Evolutionary conservation across 2,113 vertebrate species (phyloP).

Genomic region (Promerops cafer): DNA sequence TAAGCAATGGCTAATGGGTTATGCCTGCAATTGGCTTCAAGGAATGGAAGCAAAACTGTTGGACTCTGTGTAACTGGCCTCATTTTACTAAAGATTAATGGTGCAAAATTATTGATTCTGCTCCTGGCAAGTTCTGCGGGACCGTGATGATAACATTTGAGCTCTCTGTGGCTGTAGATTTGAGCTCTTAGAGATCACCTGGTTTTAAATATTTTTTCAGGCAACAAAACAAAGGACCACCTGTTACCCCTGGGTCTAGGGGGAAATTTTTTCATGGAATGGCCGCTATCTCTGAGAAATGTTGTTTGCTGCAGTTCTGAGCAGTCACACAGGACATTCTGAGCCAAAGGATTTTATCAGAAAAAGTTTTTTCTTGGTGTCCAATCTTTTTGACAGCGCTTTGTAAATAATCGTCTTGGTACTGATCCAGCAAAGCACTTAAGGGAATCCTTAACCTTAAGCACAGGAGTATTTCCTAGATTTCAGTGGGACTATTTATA

Average conservation of each 20-base stretch:
- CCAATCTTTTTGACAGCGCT: not conserved
- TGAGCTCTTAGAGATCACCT: not conserved
- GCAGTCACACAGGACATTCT: not conserved
- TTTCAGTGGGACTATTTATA: not conserved
- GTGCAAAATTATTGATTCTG: not conserved
- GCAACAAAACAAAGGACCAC: not conserved
- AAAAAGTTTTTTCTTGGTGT: not conserved
- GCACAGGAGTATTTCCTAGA: not conserved
- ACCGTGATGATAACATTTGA: not conserved
- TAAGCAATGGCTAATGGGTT: not conserved
- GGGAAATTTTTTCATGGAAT: not conserved
- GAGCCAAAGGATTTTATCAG: slow-evolving; percentile 12
- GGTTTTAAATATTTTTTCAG: not conserved
- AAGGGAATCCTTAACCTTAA: not conserved
- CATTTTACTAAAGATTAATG: not conserved
- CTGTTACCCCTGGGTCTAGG: not conserved
- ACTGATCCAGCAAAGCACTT: slow-evolving; percentile 45
- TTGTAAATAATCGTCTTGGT: not conserved
- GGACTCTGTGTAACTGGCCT: not conserved
- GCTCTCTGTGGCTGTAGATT: not conserved
- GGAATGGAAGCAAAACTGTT: not conserved
- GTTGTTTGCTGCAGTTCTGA: not conserved
- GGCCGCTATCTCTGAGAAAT: not conserved
- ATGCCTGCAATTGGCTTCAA: not conserved
- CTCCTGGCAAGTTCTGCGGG: not conserved